Evolutionary conservation across 2,888 invertebrate genomes (phyloP), one percentile per base, ranked within the genome.

Genomic region (Trichopoda pennipes): DNA sequence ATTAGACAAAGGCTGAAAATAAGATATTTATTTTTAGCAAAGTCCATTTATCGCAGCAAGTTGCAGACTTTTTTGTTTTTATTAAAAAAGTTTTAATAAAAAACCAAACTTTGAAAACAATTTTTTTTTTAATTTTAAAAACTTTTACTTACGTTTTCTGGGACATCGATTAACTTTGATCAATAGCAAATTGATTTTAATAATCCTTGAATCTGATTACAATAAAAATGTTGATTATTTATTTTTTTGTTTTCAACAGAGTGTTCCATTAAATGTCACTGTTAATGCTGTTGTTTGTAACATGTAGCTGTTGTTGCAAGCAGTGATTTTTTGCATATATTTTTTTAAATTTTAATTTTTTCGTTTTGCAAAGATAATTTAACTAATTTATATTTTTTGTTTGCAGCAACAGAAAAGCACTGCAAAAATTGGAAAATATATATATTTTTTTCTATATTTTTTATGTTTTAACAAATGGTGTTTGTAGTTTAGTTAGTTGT

Each of bases 261-360:
- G 7, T 28, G 28, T n/a, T 56, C 58, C 10, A 35, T 56, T 28
- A 38, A 77, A 14, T 49, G 69, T 77, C 76, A 76, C 60, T 68
- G 7, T 38, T 68, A 53, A 7, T 12, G 6, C 23, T 49, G 17
- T 21, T 55, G n/a, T 23, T 7, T 38, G 21, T 53, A 35, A 8
- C 47, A 32, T 47, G 10, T n/a, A 68, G 42, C 4, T 21, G 32
- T 69, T 69, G 10, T 69, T 69, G 10, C 16, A 49, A 77, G 70
- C 70, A 77, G 63, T 70, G 77, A 77, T 77, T 75, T 4, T 28
- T 17, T 35, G n/a, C 58, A 1, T 44, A 44, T 51, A 28, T 16
- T 44, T 55, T 32, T 63, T 21, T 1, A 16, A 17, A 23, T 17
- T 35, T 47, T 47, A 47, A 44, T 56, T 35, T 47, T n/a, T n/a